A percentile compares a stretch with the other conserved stretches of the same genome.
phyloP scores from a whole-genome alignment of 1,140 invertebrate genomes.

The Wiebesia pumilae region DNA sequence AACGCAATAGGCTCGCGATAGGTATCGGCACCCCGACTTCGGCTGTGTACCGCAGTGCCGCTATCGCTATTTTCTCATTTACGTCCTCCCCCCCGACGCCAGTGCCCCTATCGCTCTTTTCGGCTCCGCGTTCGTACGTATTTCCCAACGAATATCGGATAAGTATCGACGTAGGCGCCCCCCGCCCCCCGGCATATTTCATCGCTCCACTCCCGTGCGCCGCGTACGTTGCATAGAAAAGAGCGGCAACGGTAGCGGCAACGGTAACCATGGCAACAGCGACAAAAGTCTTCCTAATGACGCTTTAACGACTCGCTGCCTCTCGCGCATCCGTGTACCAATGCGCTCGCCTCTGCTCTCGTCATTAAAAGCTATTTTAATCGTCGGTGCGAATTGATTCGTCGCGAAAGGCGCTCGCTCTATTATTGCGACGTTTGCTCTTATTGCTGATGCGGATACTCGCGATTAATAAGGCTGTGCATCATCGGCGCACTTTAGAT shows the following conservation, averaged over 20 bases:
- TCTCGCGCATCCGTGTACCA: neutral
- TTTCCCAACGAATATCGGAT: neutral
- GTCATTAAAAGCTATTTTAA: neutral
- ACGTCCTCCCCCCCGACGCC: neutral
- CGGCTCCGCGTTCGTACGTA: neutral
- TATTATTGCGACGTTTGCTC: neutral
- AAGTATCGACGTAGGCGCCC: neutral
- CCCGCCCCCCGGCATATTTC: neutral
- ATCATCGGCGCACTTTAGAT: neutral
- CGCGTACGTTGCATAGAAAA: too few species aligned
- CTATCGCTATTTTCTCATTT: neutral
- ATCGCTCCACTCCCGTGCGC: neutral
- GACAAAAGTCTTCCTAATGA: neutral
- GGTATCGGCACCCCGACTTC: too few species aligned
- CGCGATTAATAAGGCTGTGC: neutral
- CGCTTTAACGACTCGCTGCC: neutral
- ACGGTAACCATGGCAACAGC: neutral
- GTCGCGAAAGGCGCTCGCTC: neutral
- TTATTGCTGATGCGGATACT: neutral
- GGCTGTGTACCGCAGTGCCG: neutral
- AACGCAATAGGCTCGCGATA: neutral
- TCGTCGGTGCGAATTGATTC: neutral
- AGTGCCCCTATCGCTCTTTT: too few species aligned
- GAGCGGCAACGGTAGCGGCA: neutral
- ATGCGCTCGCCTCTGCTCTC: neutral